These are phyloP conservation scores for Germaria angustata DNA, from an alignment of 2,888 invertebrate species.

Conservation along the genomic window DNA sequence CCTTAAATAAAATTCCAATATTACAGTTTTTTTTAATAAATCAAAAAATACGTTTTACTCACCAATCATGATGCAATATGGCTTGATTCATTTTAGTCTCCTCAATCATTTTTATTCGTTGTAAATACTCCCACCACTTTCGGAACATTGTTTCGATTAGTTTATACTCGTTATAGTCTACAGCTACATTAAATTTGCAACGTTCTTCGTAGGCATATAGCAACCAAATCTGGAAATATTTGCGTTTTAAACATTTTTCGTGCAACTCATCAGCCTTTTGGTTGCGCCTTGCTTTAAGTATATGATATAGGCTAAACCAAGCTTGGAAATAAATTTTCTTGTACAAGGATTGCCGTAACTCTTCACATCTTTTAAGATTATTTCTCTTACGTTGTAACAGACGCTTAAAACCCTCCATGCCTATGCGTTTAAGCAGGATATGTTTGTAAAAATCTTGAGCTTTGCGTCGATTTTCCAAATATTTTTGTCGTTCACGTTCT, in stretches of 20 bases:
- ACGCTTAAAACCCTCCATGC: constrained; percentile 77
- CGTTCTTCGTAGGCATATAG: constrained; percentile 72
- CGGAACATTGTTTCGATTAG: constrained; percentile 81
- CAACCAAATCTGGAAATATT: constrained; percentile 81
- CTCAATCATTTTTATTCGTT: constrained; percentile 80
- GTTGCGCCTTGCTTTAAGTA: constrained; percentile 81
- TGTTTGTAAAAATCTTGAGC: constrained; percentile 80
- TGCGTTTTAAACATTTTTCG: constrained; percentile 81
- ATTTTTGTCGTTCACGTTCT: constrained; percentile 81
- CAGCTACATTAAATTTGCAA: constrained; percentile 85
- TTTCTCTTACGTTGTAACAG: constrained; percentile 76
- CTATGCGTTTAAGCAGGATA: constrained; percentile 75
- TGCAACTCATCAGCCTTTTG: constrained; percentile 82
- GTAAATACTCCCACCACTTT: constrained; percentile 81
- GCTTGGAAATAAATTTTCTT: constrained; percentile 81
- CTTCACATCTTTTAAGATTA: constrained; percentile 80
- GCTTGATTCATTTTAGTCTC: constrained; percentile 80
- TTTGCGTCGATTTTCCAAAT: constrained; percentile 79
- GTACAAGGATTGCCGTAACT: constrained; percentile 80
- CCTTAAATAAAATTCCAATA: constrained; percentile 69
- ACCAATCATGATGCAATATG: constrained; percentile 79
- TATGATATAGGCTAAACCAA: constrained; percentile 82
- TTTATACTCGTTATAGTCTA: constrained; percentile 86
- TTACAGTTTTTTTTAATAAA: background rate
- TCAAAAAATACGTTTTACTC: background rate